phyloP scores from a whole-genome alignment of 2,113 vertebrate genomes.

The Myocastor coypus region DNA sequence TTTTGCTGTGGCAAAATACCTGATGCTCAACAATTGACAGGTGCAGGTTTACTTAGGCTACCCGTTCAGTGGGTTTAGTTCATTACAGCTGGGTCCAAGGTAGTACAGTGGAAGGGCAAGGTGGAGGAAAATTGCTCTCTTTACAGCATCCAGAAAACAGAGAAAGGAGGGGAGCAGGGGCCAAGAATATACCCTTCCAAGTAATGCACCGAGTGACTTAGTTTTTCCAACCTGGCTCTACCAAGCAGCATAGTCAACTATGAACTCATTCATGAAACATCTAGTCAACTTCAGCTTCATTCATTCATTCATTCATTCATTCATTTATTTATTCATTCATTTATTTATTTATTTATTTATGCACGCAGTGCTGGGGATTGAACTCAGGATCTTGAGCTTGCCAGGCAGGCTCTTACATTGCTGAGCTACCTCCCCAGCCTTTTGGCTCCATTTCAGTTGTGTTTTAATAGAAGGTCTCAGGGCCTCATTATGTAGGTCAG shows the following conservation, averaged over 20 bases:
- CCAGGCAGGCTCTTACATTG: no score
- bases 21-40: neutral
- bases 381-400: no score
- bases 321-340: no score
- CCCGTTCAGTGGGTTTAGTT: neutral
- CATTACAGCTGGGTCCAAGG: neutral
- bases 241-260: neutral
- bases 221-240: neutral
- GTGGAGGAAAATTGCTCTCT: neutral
- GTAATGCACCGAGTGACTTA: neutral
- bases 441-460: no score
- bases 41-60: neutral
- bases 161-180: neutral
- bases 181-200: neutral
- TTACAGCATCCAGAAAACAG: neutral
- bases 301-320: no score
- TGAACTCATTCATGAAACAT: neutral
- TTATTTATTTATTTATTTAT: no score
- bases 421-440: no score
- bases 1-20: neutral
- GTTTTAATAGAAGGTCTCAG: no score
- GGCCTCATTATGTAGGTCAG: no score
- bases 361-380: no score
- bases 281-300: neutral
- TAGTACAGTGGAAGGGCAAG: neutral